These are phyloP conservation scores for Speoplatyrhinus poulsoni DNA, from an alignment of 2,113 vertebrate species.

Conservation along the genomic window DNA sequence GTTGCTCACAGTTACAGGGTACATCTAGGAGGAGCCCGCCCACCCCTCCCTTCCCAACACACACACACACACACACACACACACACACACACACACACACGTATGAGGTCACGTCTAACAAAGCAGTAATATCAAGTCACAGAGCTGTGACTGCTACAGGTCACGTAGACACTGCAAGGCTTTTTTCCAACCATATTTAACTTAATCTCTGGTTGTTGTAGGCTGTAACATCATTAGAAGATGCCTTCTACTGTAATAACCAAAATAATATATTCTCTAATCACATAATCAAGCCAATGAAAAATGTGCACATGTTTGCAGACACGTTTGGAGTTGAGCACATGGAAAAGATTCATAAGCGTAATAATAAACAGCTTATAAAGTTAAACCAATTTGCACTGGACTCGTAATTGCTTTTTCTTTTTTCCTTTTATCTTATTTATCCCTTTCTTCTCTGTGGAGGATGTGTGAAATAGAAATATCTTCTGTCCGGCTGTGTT, in stretches of 20 bases:
- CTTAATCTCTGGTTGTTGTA: too few species aligned
- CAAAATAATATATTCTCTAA: too few species aligned
- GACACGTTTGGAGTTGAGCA: too few species aligned
- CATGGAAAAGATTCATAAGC: neutral
- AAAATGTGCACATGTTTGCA: too few species aligned
- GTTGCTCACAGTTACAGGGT: conserved; percentile 35
- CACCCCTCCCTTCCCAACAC: neutral
- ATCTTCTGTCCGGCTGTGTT: too few species aligned
- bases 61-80: neutral
- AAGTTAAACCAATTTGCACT: neutral
- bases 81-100: conserved; percentile 11
- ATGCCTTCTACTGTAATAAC: too few species aligned
- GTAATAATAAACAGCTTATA: too few species aligned
- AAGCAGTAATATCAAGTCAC: conserved; percentile 21
- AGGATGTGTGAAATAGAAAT: too few species aligned
- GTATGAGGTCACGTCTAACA: conserved; percentile 59
- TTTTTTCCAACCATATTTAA: conserved; percentile 2
- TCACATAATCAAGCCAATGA: too few species aligned
- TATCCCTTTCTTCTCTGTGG: too few species aligned
- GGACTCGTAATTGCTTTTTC: neutral
- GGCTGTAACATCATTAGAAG: too few species aligned
- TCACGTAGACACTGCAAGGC: conserved; percentile 56
- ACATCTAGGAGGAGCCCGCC: conserved; percentile 37
- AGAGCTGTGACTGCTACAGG: conserved; percentile 29
- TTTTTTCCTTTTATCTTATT: neutral